Evolutionary conservation across 2,113 vertebrate species (phyloP), one percentile per base, ranked within the genome.

Genomic region (Trematomus loennbergii): DNA sequence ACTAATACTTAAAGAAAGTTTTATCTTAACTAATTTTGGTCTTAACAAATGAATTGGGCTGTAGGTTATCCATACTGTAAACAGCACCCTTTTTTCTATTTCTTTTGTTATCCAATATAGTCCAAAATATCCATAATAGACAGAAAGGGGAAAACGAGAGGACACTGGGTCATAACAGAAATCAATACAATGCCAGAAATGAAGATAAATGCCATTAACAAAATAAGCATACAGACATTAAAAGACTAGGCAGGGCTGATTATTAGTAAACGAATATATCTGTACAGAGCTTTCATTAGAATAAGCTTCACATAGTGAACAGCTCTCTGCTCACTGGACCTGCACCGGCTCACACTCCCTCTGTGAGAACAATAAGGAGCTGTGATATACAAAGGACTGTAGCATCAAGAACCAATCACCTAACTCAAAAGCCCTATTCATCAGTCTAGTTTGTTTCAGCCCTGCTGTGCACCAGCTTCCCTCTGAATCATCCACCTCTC

Each of bases 351-450:
- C 70, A 75, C 49, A 46, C 59, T 66, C 61, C n/a, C 72, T 72
- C 67, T 43, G 48, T 59, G 58, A 81, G 29, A 78, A 83, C 77
- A 72, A 63, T 53, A 33, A 54, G 63, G 15, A 60, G 71, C 36
- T 61, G 43, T 17, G 13, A 80, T 75, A 36, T 15, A 76, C 62
- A 84, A 81, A 85, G 59, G 52, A 75, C 43, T 16, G 2, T 29
- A 75, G 74, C 69, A 82, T 55, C 82, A 85, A 83, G 72, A 88
- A 72, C 63, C 53, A 67, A 63, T 18, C 69, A 65, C 57, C 68
- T 73, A 61, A 40, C 45, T 76, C 68, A 70, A 83, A 82, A 77
- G 73, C 64, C 61, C 79, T 79, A 72, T 69, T 85, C 61, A 83
- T 83, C 70, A 74, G 33, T 70, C 65, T 15, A 12, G 15, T 72